phyloP scores from a whole-genome alignment of 2,888 invertebrate genomes.

The Drosophila rellima region DNA sequence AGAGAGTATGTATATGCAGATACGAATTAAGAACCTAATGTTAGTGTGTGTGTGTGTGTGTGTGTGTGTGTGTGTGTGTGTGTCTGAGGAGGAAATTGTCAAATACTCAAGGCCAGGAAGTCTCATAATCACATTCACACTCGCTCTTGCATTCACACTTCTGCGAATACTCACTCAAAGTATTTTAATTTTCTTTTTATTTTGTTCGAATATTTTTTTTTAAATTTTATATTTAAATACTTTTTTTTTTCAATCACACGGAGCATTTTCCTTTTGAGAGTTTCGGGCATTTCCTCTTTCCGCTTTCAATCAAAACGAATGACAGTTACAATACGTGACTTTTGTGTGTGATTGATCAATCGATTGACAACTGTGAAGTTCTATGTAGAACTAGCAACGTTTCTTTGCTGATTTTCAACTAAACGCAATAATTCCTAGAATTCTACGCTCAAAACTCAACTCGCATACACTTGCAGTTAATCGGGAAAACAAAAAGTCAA shows the following conservation, averaged over 20 bases:
- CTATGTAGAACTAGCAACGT: conserved; percentile 84
- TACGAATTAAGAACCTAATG: conserved; percentile 11
- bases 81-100: conserved; percentile 14
- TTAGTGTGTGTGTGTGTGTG: conserved; percentile 17
- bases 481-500: conserved; percentile 20
- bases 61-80: conserved; percentile 21
- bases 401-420: conserved; percentile 62
- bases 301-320: conserved; percentile 58
- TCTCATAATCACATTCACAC: conserved; percentile 1
- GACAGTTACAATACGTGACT: conserved; percentile 65
- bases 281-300: conserved; percentile 28
- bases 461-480: conserved; percentile 45
- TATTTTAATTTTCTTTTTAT: too few relatives aligned
- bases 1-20: conserved; percentile 9
- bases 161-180: background rate
- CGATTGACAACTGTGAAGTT: conserved; percentile 10
- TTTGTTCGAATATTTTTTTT: too few relatives aligned
- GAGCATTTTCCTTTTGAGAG: conserved; percentile 30
- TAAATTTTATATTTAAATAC: too few relatives aligned
- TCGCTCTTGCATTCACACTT: background rate
- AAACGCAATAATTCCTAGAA: conserved; percentile 48
- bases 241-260: too few relatives aligned
- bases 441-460: conserved; percentile 36
- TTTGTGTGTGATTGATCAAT: conserved; percentile 19
- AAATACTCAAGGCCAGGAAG: conserved; percentile 18